A percentile compares a stretch with the other conserved stretches of the same genome.
phyloP scores from a whole-genome alignment of 2,797 vertebrate genomes.

The Propithecus perrieri region DNA sequence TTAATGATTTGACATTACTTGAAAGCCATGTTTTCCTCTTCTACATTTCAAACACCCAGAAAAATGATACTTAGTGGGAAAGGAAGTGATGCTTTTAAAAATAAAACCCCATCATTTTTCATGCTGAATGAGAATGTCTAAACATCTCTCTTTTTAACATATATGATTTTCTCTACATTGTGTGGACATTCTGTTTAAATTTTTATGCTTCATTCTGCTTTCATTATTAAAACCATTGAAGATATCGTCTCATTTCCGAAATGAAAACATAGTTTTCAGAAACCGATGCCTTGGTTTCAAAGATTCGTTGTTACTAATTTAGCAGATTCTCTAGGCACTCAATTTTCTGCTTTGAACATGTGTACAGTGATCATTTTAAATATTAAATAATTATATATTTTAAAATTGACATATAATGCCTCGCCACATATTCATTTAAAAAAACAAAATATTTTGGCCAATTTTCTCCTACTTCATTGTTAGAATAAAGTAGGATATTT shows the following conservation, averaged over 20 bases:
- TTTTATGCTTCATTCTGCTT: neutral
- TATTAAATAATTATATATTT: neutral
- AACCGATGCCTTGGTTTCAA: neutral
- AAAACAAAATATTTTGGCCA: neutral
- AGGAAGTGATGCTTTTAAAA: neutral
- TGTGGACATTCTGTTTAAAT: neutral
- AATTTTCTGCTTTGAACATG: neutral
- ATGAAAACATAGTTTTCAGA: neutral
- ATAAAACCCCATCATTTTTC: neutral
- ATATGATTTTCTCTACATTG: neutral
- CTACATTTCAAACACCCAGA: neutral
- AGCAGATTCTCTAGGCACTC: neutral
- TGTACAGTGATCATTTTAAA: neutral
- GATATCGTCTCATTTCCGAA: neutral
- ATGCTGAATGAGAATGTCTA: neutral
- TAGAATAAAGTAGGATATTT: neutral
- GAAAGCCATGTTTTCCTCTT: neutral
- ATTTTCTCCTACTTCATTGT: neutral
- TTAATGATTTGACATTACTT: neutral
- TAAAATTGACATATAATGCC: neutral
- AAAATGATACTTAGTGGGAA: neutral
- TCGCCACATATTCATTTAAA: conserved; percentile 15
- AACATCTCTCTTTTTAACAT: neutral
- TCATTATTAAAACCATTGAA: conserved; percentile 31
- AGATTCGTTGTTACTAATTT: neutral